Base-by-base conservation (phyloP, 53 echinoderm and acorn worm genomes). In the Luidia sarsii region DNA sequence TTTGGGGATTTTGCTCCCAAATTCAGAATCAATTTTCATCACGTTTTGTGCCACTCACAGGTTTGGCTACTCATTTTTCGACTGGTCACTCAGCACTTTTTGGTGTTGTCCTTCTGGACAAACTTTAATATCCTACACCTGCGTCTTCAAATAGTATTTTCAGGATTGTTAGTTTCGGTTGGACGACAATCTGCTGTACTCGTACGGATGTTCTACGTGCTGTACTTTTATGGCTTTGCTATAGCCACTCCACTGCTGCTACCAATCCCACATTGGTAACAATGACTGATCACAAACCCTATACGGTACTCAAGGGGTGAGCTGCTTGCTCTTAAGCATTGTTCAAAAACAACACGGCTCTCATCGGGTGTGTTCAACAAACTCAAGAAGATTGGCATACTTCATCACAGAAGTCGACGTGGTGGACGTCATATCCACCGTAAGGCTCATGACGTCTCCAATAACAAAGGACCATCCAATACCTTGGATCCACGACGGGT, bases 281-380 rank as follows among this genome's bases (percentile, higher is more conserved):
- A 52, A 52, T 52, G 53, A 52, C 53, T 52, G 18, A 52, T 52
- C 8, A 52, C 53, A 52, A n/a, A 52, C 53, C 53, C 6, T 52
- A 52, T 6, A 52, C 52, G 23, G 52, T 51, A 51, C 16, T 22
- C 53, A 52, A 52, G 8, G 20, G 24, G 53, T n/a, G 53, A 52
- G 53, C 53, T 52, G 24, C 53, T 52, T 52, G 53, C 53, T 6
- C 53, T n/a, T 1, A 52, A 52, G 18, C 53, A 52, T n/a, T 15
- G 53, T 18, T n/a, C n/a, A n/a, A 52, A 52, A 52, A 52, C 53
- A 52, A 52, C 19, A 18, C 10, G 53, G 53, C 53, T 52, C 24
- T 24, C 53, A 18, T 52, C 8, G 53, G 53, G 8, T 52, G 20
- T n/a, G 20, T 6, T 9, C 53, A 52, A 52, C 24, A 52, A 52